phyloP scores from a whole-genome alignment of 2,888 invertebrate species.

The Phyto melanocephala region DNA sequence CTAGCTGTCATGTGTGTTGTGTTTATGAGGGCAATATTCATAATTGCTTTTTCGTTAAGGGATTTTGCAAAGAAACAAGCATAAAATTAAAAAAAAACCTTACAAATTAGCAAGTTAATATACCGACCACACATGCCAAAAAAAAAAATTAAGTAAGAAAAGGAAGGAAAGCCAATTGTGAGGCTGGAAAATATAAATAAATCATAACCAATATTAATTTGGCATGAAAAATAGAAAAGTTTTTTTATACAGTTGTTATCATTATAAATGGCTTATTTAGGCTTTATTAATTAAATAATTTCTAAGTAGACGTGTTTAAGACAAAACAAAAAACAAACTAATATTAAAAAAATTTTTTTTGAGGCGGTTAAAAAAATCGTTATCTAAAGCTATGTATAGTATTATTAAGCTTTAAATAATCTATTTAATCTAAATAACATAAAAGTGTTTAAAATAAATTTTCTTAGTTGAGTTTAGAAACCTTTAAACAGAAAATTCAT shows the following conservation, averaged over 20 bases:
- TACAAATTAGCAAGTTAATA: not conserved
- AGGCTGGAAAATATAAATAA: not conserved
- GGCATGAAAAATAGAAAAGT: not conserved
- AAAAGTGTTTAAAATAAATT: too few species aligned
- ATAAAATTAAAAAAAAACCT: not conserved
- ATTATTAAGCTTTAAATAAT: too few species aligned
- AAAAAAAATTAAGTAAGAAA: not conserved
- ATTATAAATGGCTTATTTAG: not conserved
- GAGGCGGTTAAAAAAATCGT: too few species aligned
- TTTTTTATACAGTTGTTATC: not conserved
- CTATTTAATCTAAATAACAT: too few species aligned
- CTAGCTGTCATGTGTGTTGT: not conserved
- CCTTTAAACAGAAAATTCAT: too few species aligned
- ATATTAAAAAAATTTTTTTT: too few species aligned
- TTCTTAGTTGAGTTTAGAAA: too few species aligned
- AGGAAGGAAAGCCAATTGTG: not conserved
- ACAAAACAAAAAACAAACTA: too few species aligned
- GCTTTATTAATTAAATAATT: too few species aligned
- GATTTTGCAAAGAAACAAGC: not conserved
- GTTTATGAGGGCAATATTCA: constrained; percentile 24
- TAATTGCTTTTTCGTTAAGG: constrained; percentile 54
- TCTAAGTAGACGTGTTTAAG: too few species aligned
- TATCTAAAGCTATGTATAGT: too few species aligned
- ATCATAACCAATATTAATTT: not conserved
- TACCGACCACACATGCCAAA: not conserved